These are phyloP conservation scores for Odontesthes bonariensis DNA, from an alignment of 2,113 vertebrate species.

Conservation along the genomic window DNA sequence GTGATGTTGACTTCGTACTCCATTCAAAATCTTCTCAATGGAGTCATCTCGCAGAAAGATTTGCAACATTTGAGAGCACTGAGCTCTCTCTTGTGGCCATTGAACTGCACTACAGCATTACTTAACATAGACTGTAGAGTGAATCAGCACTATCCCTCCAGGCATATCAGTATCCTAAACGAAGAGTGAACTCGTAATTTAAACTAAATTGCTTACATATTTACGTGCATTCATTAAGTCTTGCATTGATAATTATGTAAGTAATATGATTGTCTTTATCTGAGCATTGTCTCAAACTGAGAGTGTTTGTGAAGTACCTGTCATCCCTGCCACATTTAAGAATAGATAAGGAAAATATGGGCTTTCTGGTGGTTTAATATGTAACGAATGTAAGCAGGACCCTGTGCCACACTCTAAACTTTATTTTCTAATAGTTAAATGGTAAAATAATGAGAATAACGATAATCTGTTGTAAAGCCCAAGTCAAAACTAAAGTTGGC, in stretches of 20 bases:
- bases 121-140: slow-evolving; percentile 62
- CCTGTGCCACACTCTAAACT: not conserved
- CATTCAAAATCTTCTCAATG: slow-evolving; percentile 47
- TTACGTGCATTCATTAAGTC: slow-evolving; percentile 21
- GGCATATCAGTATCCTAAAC: slow-evolving; percentile 29
- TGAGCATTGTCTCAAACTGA: not conserved
- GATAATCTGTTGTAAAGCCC: not conserved
- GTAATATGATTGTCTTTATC: not conserved
- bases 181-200: slow-evolving; percentile 17
- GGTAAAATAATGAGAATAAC: slow-evolving; percentile 12
- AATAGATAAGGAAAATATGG: not conserved
- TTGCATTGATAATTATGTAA: slow-evolving; percentile 14
- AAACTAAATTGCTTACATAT: slow-evolving; percentile 41
- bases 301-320: not conserved
- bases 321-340: slow-evolving; percentile 3
- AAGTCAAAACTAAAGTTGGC: slow-evolving; percentile 49
- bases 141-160: slow-evolving; percentile 77
- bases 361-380: not conserved
- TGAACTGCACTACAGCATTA: slow-evolving; percentile 63
- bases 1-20: slow-evolving; percentile 28
- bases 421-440: not conserved
- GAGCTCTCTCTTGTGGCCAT: slow-evolving; percentile 80
- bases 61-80: slow-evolving; percentile 38
- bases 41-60: slow-evolving; percentile 16
- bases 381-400: not conserved